Conservation (phyloP, 2,888 invertebrate species). For the Mesorhabditis belari region DNA sequence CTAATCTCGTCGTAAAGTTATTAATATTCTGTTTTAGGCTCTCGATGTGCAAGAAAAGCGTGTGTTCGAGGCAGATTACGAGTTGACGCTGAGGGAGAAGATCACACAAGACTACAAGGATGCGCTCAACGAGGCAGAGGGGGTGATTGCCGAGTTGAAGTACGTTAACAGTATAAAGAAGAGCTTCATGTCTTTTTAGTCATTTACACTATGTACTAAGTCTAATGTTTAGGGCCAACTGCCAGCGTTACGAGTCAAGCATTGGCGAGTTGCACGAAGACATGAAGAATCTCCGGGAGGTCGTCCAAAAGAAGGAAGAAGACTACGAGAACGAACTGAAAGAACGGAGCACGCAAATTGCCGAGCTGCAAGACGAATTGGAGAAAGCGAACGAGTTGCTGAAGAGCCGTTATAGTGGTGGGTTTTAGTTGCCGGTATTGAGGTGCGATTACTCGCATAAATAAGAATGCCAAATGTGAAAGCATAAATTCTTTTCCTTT, state of each 20-base stretch:
- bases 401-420: not conserved
- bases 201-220: too few species aligned
- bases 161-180: too few species aligned
- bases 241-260: too few species aligned
- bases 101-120: not conserved
- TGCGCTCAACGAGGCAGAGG: not conserved
- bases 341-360: not conserved
- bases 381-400: not conserved
- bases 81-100: not conserved
- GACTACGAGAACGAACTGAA: not conserved
- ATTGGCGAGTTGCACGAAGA: too few species aligned
- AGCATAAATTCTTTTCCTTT: too few species aligned
- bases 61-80: not conserved
- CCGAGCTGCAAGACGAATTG: not conserved
- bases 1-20: not conserved
- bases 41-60: not conserved
- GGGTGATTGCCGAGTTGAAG: not conserved
- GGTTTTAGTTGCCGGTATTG: not conserved
- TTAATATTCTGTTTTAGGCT: not conserved
- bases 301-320: not conserved
- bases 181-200: too few species aligned
- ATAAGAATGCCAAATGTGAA: too few species aligned
- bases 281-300: too few species aligned
- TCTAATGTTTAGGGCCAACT: too few species aligned
- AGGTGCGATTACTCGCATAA: too few species aligned